Percentiles rank a stretch among this genome's conserved stretches.
phyloP scores from a whole-genome alignment of 2,113 vertebrate genomes.

The Phyllostomus hastatus region DNA sequence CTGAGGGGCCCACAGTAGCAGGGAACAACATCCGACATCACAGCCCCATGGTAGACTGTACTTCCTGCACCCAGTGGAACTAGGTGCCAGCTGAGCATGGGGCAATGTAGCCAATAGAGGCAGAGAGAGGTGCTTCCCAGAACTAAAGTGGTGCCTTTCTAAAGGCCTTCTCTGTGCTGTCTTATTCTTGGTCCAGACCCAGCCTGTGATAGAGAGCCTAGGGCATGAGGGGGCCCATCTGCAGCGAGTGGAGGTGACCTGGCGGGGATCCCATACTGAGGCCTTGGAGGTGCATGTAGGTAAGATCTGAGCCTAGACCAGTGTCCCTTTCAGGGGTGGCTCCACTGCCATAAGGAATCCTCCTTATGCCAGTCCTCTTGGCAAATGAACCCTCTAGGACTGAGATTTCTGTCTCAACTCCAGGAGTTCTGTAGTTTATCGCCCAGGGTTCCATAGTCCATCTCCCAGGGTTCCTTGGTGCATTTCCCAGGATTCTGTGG shows the following conservation, averaged over 20 bases:
- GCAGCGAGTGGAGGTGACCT: conserved; percentile 84
- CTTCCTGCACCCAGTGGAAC: not conserved
- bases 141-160: not conserved
- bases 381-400: not conserved
- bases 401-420: not conserved
- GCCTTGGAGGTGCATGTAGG: conserved; percentile 87
- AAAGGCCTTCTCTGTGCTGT: not conserved
- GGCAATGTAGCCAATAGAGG: not conserved
- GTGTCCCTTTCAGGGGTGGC: not conserved
- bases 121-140: not conserved
- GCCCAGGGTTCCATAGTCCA: fast-evolving
- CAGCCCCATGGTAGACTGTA: not conserved
- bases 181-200: conserved; percentile 82
- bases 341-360: not conserved
- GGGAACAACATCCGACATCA: not conserved
- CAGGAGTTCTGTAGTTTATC: not conserved
- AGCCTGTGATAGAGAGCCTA: conserved; percentile 90
- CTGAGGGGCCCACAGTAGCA: not conserved
- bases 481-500: not conserved
- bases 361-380: not conserved
- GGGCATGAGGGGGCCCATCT: conserved; percentile 82
- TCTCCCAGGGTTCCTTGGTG: not conserved
- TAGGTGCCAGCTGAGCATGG: not conserved
- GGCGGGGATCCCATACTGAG: conserved; percentile 82
- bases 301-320: conserved; percentile 62